Base-by-base conservation (phyloP, 92 coral and sea anemone genomes). In the Scolanthus callimorphus region DNA sequence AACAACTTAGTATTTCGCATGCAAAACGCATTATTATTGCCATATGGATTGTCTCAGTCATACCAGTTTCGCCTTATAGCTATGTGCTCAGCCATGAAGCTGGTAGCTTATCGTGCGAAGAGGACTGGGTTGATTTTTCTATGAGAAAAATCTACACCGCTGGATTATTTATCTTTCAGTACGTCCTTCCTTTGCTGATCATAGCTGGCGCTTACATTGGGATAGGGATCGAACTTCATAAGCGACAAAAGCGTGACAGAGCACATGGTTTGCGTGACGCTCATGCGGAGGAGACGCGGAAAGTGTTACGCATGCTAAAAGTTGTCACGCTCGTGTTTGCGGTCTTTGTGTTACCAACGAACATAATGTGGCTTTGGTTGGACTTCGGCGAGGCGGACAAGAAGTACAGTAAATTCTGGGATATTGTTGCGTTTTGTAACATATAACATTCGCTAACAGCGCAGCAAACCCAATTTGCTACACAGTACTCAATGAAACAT, bases 361-460 rank as follows among this genome's bases (percentile, higher is more conserved):
- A 91, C 17, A 37, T 91, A 8, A 88, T 91, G 91, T 91, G 97
- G 97, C 59, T 91, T 3, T 91, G 97, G 97, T 27, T 91, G 29
- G 97, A 91, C 74, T 91, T 91, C 56, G 97, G 89, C 0, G 78
- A 78, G 9, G 89, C 86, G 2, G 89, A 69, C 6, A 27, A 85
- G 17, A 12, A 70, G 8, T 76, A 81, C 65, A 2, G 64, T 15
- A 34, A 72, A 59, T 91, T 91, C 48, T 83, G 89, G 91, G 96
- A 91, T 3, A 72, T 91, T 31, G 75, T 91, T 12, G 91, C 97
- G 11, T 87, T 81, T 34, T 88, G 90, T 31, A 89, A 91, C 51
- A n/a, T n/a, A 48, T 91, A 22, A 88, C 90, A 6, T 91, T 91
- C 31, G 88, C 96, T 17, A 91, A 91, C 74, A 91, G 97, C 59